A percentile compares a stretch with the other conserved stretches of the same genome.
phyloP scores from a whole-genome alignment of 2,888 invertebrate species.

The Pachymerium ferrugineum region DNA sequence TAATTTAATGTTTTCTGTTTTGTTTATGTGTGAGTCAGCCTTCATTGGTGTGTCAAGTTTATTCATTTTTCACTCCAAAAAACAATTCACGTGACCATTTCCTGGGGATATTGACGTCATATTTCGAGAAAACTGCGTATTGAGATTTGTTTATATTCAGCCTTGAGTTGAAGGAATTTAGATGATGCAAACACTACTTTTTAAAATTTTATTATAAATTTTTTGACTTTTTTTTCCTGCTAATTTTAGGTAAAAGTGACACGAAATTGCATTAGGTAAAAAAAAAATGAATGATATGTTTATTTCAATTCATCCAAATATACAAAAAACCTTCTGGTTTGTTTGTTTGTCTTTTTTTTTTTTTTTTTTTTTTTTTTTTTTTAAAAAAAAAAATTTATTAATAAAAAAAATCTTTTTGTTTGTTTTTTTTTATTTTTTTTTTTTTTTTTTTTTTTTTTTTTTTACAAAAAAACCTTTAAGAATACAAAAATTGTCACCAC shows the following conservation, averaged over 20 bases:
- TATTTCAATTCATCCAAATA: slow-evolving; percentile 10
- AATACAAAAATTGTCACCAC: slow-evolving; percentile 2
- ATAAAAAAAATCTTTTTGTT: no score
- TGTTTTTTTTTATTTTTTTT: no score
- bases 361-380: no score
- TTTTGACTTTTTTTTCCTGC: not conserved
- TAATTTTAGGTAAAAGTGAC: not conserved
- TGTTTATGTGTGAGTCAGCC: not conserved
- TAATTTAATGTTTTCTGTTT: no score
- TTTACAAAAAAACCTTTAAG: not conserved
- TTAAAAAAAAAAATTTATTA: no score
- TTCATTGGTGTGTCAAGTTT: no score
- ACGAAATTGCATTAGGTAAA: no score
- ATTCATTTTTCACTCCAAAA: not conserved
- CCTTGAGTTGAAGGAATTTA: not conserved
- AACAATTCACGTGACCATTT: no score
- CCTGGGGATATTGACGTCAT: not conserved
- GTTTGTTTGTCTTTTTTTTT: no score
- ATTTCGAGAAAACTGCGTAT: not conserved
- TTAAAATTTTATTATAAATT: no score
- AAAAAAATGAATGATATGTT: slow-evolving; percentile 11
- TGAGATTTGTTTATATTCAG: not conserved
- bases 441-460: no score
- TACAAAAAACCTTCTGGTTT: not conserved
- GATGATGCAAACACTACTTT: not conserved